phyloP scores from a whole-genome alignment of 2,113 vertebrate species.

The Monopterus albus region DNA sequence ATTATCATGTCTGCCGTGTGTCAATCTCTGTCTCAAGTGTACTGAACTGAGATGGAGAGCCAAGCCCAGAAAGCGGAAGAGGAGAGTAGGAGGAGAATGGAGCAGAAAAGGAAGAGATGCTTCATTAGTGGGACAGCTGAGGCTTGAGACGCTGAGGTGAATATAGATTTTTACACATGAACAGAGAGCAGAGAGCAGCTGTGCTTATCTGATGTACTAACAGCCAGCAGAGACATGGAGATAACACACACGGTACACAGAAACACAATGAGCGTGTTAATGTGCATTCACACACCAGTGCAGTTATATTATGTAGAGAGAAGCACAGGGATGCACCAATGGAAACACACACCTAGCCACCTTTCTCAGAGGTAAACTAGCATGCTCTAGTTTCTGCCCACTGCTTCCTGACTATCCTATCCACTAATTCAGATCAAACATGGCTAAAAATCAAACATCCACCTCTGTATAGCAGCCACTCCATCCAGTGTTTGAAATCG shows the following conservation, averaged over 20 bases:
- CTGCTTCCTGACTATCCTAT: not conserved
- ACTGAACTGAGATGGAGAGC: conserved; percentile 10
- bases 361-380: not conserved
- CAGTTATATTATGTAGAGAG: not conserved
- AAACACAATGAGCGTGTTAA: conserved; percentile 26
- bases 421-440: conserved; percentile 4
- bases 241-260: conserved; percentile 10
- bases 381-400: conserved; percentile 8
- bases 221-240: conserved; percentile 49
- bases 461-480: conserved; percentile 99
- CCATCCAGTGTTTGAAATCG: conserved; percentile 99
- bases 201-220: conserved; percentile 62
- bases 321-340: conserved; percentile 10
- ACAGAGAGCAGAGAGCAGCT: conserved; percentile 60
- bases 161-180: conserved; percentile 73
- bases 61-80: conserved; percentile 31
- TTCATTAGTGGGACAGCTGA: conserved; percentile 73
- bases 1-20: conserved; percentile 15
- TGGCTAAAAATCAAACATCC: conserved; percentile 29
- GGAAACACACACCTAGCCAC: not conserved
- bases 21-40: conserved; percentile 21
- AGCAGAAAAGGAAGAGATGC: conserved; percentile 52
- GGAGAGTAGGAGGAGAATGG: conserved; percentile 32
- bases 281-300: conserved; percentile 28
- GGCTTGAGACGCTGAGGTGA: conserved; percentile 67